phyloP scores from a whole-genome alignment of 2,113 vertebrate species.

The Pogonocichla stellata region DNA sequence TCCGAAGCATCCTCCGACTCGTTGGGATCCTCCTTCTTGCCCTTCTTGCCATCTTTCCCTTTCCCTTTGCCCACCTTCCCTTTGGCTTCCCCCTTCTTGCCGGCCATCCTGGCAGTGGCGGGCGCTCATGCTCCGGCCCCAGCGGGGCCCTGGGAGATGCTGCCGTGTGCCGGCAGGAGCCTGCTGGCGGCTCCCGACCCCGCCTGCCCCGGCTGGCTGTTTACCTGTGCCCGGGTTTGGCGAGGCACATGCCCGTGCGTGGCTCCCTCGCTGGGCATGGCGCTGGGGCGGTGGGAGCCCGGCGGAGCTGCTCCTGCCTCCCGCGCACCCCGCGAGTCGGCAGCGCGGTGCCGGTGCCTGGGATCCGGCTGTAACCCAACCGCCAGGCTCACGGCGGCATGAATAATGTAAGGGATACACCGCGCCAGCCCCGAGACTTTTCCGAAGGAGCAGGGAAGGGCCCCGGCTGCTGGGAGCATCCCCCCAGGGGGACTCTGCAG shows the following conservation, averaged over 20 bases:
- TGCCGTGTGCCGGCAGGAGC: neutral
- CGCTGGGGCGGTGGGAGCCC: neutral
- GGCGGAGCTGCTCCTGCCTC: neutral
- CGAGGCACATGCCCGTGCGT: neutral
- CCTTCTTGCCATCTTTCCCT: constrained; percentile 74
- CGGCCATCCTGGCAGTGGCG: constrained; percentile 70
- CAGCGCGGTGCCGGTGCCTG: constrained; percentile 67
- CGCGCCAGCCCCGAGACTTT: constrained; percentile 79
- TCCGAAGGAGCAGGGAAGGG: constrained; percentile 67
- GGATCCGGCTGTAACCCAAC: constrained; percentile 84
- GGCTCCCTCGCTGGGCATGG: constrained; percentile 24
- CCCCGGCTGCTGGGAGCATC: neutral
- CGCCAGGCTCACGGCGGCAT: constrained; percentile 76
- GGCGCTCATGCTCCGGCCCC: constrained; percentile 59
- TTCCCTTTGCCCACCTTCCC: constrained; percentile 26
- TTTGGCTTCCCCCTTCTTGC: constrained; percentile 78
- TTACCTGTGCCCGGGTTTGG: constrained; percentile 11
- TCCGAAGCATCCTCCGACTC: constrained; percentile 84
- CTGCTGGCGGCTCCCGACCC: neutral
- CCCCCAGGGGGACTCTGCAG: fast-evolving
- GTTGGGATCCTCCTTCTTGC: constrained; percentile 77
- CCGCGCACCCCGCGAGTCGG: neutral
- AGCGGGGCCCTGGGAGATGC: neutral
- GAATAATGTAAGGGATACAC: constrained; percentile 88
- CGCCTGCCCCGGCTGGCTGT: neutral